Evolutionary conservation across 2,888 invertebrate genomes (phyloP), one percentile per base, ranked within the genome.

Genomic region (Linyphia triangularis): DNA sequence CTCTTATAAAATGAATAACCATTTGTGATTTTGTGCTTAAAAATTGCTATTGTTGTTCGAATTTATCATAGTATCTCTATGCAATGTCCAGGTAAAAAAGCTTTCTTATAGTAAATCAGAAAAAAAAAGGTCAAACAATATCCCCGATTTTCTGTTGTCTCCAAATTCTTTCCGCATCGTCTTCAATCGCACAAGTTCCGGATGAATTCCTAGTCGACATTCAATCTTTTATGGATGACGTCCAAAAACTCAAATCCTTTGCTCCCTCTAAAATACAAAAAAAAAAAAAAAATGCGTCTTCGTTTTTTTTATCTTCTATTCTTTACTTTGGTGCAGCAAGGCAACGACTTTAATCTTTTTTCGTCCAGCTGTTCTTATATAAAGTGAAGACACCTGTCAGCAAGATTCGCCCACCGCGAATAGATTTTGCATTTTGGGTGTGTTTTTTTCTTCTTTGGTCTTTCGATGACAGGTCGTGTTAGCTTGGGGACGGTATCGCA

Each of bases 221-320:
- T 51, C 51, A 16, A 63, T 63, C 63, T 26, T 63, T 63, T 24
- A 63, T 63, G 63, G 63, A 63, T 63, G 24, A 28, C 26, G 28
- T 63, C 63, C 63, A 63, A 63, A 63, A 63, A 63, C 19, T 10
- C 13, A 26, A 28, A 28, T 63, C 16, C 63, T 28, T 28, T 28
- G 19, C 26, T 40, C 40, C 40, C 9, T 40, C 51, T 51, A n/a
- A 13, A 13, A 16, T 16, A 51, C n/a, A 40, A 40, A 13, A 51
- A 10, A 51, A 51, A 51, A 51, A 1, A 40, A 40, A 3, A 51
- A 3, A 51, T 51, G 16, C 2, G 1, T 51, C n/a, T 10, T 3
- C 33, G 16, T n/a, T n/a, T 51, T 51, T n/a, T 51, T 51, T n/a
- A n/a, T n/a, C n/a, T n/a, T n/a, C 51, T n/a, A 51, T 51, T 51